These are phyloP conservation scores for Propithecus perrieri DNA, from an alignment of 2,797 vertebrate species.

Conservation along the genomic window DNA sequence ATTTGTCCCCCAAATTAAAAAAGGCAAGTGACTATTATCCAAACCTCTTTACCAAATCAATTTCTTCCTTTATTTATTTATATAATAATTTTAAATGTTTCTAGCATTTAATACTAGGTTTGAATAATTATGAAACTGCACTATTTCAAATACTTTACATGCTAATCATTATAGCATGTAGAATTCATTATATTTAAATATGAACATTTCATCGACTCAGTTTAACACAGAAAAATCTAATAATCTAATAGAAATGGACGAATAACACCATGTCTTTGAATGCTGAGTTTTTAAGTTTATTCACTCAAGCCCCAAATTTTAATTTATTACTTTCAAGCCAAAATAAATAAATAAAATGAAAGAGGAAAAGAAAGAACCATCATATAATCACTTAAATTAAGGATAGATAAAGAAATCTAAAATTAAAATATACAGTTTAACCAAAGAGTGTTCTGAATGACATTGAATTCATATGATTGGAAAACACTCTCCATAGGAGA, in stretches of 20 bases:
- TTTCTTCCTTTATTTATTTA: neutral
- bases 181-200: neutral
- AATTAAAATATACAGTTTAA: neutral
- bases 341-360: neutral
- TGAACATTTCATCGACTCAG: neutral
- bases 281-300: neutral
- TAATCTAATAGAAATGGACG: neutral
- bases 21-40: neutral
- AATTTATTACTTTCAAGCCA: neutral
- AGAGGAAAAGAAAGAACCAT: neutral
- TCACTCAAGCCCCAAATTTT: neutral
- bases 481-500: neutral
- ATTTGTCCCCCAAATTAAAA: neutral
- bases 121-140: neutral
- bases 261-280: neutral
- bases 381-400: neutral
- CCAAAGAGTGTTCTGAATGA: neutral
- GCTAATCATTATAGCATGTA: neutral
- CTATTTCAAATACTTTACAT: neutral
- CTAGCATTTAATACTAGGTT: neutral
- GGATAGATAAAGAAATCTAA: neutral
- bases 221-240: neutral
- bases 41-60: neutral
- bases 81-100: neutral
- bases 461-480: neutral